Evolutionary conservation across 2,888 invertebrate species (phyloP).

Genomic region (Baronia brevicornis): DNA sequence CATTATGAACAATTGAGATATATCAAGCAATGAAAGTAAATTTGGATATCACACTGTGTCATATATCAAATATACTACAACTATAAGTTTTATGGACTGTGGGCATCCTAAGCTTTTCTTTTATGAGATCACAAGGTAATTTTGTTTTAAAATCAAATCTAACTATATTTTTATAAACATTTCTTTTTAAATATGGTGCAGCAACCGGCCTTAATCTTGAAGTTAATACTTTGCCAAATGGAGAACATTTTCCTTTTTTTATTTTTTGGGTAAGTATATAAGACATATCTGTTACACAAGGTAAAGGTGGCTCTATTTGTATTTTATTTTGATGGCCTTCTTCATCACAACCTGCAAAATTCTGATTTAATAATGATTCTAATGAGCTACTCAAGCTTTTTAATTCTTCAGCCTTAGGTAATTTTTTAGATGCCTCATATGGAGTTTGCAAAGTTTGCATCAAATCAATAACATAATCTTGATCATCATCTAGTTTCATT

Average conservation of each 20-base stretch:
- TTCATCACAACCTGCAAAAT: slow-evolving; percentile 27
- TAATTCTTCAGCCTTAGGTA: slow-evolving; percentile 18
- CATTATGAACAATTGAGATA: too few species aligned
- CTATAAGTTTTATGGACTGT: slow-evolving; percentile 21
- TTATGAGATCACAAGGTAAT: slow-evolving; percentile 53
- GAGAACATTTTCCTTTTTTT: slow-evolving; percentile 38
- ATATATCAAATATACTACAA: slow-evolving; percentile 13
- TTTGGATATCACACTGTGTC: too few species aligned
- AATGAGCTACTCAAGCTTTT: slow-evolving; percentile 41
- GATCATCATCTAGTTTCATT: slow-evolving; percentile 32
- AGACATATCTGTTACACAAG: slow-evolving; percentile 47
- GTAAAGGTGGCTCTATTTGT: slow-evolving; percentile 30
- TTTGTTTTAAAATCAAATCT: slow-evolving; percentile 50
- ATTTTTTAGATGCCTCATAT: slow-evolving; percentile 15
- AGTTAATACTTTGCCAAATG: slow-evolving; percentile 51
- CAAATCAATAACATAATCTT: slow-evolving; percentile 48
- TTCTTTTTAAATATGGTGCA: slow-evolving; percentile 41
- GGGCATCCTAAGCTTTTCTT: slow-evolving; percentile 37
- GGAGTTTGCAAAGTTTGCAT: slow-evolving; percentile 42
- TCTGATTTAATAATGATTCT: slow-evolving; percentile 39
- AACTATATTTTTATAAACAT: slow-evolving; percentile 28
- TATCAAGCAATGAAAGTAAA: too few species aligned
- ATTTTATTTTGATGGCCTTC: slow-evolving; percentile 17
- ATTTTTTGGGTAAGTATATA: slow-evolving; percentile 42
- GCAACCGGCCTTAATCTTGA: slow-evolving; percentile 41